Conservation (phyloP, 1,140 invertebrate species). For the Probaryconus sp. region DNA sequence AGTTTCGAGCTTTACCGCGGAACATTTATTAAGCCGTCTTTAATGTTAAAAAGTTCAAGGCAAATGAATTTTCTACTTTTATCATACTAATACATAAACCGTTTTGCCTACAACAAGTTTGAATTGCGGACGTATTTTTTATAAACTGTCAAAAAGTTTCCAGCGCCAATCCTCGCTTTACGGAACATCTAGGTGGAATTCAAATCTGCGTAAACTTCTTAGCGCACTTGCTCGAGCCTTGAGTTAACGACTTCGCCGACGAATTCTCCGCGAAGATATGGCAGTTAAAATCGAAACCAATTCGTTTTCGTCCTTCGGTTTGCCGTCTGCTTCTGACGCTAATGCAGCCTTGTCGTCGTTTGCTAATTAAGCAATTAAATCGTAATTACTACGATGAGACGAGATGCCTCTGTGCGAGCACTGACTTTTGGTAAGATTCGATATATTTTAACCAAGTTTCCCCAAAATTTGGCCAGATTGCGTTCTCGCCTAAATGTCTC, state of each 20-base stretch:
- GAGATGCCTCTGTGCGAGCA: slow-evolving; percentile 23
- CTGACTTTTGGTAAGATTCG: slow-evolving; percentile 52
- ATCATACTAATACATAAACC: slow-evolving; percentile 5
- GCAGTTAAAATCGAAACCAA: slow-evolving; percentile 61
- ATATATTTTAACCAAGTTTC: slow-evolving; percentile 48
- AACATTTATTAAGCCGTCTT: slow-evolving; percentile 33
- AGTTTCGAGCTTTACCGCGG: neutral
- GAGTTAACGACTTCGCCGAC: slow-evolving; percentile 49
- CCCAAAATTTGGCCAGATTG: slow-evolving; percentile 30
- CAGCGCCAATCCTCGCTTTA: slow-evolving; percentile 16
- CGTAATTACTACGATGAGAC: slow-evolving; percentile 59
- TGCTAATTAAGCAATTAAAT: slow-evolving; percentile 67
- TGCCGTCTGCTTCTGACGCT: slow-evolving; percentile 56
- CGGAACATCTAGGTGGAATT: slow-evolving; percentile 30
- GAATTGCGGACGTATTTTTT: slow-evolving; percentile 38
- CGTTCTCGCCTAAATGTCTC: slow-evolving; percentile 17
- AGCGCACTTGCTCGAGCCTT: slow-evolving; percentile 16
- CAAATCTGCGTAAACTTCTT: slow-evolving; percentile 51
- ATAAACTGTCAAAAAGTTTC: slow-evolving; percentile 50
- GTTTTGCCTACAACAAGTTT: slow-evolving; percentile 16
- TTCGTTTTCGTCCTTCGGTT: slow-evolving; percentile 61
- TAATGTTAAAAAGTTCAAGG: slow-evolving; percentile 14
- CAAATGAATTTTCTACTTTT: slow-evolving; percentile 29
- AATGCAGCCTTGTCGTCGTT: slow-evolving; percentile 55
- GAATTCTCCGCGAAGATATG: slow-evolving; percentile 28